Conservation (phyloP, 2,113 vertebrate species). For the Tetrao urogallus region DNA sequence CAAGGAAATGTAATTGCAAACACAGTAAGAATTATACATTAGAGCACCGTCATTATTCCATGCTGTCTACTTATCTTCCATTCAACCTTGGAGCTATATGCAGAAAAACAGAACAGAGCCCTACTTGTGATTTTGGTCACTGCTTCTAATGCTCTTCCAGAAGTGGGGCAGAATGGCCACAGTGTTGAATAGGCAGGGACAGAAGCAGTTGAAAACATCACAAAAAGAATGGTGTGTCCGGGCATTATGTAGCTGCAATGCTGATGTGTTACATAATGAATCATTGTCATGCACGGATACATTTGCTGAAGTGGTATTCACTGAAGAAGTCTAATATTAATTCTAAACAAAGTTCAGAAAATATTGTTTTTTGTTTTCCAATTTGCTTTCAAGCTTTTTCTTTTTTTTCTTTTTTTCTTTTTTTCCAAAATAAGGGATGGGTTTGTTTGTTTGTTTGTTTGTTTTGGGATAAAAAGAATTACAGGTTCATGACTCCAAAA, state of each 20-base stretch:
- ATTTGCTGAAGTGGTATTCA: neutral
- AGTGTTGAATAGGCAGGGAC: neutral
- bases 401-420: neutral
- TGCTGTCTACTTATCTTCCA: neutral
- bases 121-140: neutral
- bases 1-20: neutral
- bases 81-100: neutral
- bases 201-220: neutral
- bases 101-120: neutral
- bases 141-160: neutral
- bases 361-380: neutral
- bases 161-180: neutral
- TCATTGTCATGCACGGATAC: neutral
- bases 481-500: neutral
- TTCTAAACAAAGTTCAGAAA: neutral
- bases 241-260: neutral
- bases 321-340: neutral
- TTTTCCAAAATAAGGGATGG: neutral
- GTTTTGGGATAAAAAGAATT: neutral
- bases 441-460: neutral
- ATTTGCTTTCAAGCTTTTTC: neutral
- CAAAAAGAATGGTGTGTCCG: neutral
- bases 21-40: neutral
- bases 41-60: neutral
- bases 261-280: neutral